Percentiles rank a stretch among this genome's conserved stretches.
Evolutionary conservation across 2,797 vertebrate species (phyloP).

Genomic region (Cercopithecus diana): DNA sequence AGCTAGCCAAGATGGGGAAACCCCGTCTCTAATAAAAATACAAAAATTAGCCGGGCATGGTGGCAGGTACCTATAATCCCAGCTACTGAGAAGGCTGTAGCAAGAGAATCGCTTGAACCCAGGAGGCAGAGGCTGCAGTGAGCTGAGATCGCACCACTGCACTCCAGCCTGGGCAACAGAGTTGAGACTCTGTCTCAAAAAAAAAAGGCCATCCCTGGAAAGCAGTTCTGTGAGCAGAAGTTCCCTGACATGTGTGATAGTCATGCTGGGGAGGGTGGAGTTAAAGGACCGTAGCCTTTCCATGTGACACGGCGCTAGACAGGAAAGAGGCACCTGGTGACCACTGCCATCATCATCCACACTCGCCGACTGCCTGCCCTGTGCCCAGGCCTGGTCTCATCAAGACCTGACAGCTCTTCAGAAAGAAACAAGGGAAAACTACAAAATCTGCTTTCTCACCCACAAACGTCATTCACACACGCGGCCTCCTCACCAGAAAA

Average conservation of each 20-base stretch:
- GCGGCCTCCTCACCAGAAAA: background rate
- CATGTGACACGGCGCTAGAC: background rate
- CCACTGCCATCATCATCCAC: background rate
- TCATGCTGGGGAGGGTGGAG: accelerated
- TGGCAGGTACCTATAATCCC: background rate
- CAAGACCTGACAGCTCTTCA: background rate
- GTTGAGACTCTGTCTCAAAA: background rate
- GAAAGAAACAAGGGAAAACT: background rate
- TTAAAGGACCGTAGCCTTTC: background rate
- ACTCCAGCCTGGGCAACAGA: background rate
- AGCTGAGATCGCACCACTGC: background rate
- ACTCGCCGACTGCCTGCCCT: background rate
- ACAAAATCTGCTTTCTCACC: background rate
- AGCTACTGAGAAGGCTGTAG: background rate
- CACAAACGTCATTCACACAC: background rate
- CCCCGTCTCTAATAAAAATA: background rate
- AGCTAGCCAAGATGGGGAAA: background rate
- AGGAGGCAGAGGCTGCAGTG: background rate
- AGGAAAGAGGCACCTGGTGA: no score
- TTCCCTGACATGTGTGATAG: background rate
- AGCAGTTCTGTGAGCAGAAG: background rate
- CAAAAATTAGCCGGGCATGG: background rate
- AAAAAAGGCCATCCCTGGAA: background rate
- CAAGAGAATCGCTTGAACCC: background rate
- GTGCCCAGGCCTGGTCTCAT: background rate